Evolutionary conservation across 2,888 invertebrate genomes (phyloP), one percentile per base, ranked within the genome.

Genomic region (Drosophila ochracea): DNA sequence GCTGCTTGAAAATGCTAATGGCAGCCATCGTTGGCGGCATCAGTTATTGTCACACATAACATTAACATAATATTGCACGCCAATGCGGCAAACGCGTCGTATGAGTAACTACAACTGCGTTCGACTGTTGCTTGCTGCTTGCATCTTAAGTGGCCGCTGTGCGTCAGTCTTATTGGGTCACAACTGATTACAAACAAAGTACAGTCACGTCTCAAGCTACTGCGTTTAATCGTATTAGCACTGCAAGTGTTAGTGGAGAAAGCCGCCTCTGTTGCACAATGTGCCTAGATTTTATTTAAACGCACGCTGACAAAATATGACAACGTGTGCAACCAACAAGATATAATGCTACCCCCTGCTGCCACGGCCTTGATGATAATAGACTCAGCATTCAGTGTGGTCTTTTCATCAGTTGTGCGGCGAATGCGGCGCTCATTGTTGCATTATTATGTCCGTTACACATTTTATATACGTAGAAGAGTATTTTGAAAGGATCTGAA

Each of bases 21-120:
- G 73, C 64, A 74, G 78, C 54, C 76, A 66, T 59, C 69, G 69
- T 65, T 53, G 73, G 71, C 71, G 74, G 74, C 74, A 73, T 78
- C 75, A 73, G 76, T 80, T 84, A 81, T 78, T 90, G 83, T 83
- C 87, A 76, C 91, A 92, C 91, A 91, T 82, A 82, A 88, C 90
- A 92, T 92, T 92, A 92, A 91, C 92, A 92, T 92, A 90, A 91
- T 92, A 92, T 91, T 92, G 91, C 91, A 87, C 53, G 88, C 84
- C 78, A 64, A 61, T 52, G 70, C 68, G 65, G 61, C 63, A 50
- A 52, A 58, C 60, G 63, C 54, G 59, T 50, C 78, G 71, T 75
- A 73, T 83, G 73, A 73, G 74, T 69, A 73, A 50, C 62, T 68
- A 41, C 57, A 53, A 53, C 39, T 52, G 52, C 11, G 25, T 28